These are phyloP conservation scores for Apocrypta bakeri DNA, from an alignment of 1,140 invertebrate species.

Conservation along the genomic window DNA sequence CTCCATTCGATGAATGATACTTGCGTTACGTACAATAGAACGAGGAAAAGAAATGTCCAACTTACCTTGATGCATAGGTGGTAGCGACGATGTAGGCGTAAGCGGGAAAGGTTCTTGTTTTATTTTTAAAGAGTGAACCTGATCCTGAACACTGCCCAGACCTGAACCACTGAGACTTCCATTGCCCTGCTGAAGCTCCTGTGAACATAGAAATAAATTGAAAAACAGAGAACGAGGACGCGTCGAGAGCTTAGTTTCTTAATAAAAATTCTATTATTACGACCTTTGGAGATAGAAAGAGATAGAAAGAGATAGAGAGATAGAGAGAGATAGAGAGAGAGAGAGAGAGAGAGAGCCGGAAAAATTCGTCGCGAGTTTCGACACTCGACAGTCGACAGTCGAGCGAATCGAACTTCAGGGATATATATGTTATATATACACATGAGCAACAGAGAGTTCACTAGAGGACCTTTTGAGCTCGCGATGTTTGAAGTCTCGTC, in stretches of 20 bases:
- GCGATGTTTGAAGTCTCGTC: constrained; percentile 75
- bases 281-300: too few species aligned
- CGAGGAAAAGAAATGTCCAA: background rate
- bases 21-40: too few species aligned
- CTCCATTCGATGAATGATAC: too few species aligned
- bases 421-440: too few species aligned
- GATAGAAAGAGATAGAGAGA: too few species aligned
- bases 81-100: constrained; percentile 61
- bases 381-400: too few species aligned
- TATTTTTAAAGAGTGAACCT: constrained; percentile 64
- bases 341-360: too few species aligned
- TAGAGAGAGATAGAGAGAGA: too few species aligned
- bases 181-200: constrained; percentile 67
- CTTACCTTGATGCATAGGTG: constrained; percentile 67
- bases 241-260: too few species aligned
- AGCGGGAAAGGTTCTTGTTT: constrained; percentile 68
- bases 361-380: too few species aligned
- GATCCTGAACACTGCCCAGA: constrained; percentile 59
- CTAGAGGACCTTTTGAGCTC: constrained; percentile 64
- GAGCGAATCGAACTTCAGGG: constrained; percentile 27
- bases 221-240: background rate
- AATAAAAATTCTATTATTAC: too few species aligned
- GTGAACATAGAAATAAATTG: background rate
- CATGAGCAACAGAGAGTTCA: background rate
- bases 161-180: constrained; percentile 57